phyloP scores from a whole-genome alignment of 2,888 invertebrate species.

The Gortyna flavago region DNA sequence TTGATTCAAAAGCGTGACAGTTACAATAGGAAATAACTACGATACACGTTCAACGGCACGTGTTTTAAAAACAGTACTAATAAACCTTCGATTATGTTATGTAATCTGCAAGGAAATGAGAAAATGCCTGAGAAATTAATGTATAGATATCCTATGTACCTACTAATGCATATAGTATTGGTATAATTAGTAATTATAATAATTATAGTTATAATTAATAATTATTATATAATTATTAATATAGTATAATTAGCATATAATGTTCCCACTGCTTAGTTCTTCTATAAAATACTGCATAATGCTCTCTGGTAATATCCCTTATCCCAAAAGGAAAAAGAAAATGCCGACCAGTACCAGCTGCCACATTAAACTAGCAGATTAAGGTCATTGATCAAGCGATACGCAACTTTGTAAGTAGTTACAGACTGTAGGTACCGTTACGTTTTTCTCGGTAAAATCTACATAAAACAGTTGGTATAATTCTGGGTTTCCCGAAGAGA shows the following conservation, averaged over 20 bases:
- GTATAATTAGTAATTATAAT: no score
- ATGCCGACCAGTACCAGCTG: neutral
- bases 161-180: no score
- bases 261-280: no score
- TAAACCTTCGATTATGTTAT: constrained; percentile 50
- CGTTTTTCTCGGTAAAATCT: constrained; percentile 13
- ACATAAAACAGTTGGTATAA: constrained; percentile 2
- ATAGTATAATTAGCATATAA: no score
- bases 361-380: constrained; percentile 1
- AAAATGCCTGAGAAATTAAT: constrained; percentile 34
- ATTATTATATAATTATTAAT: no score
- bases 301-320: neutral
- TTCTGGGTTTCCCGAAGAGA: constrained; percentile 12
- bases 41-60: constrained; percentile 27
- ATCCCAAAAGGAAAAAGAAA: constrained; percentile 10
- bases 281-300: neutral
- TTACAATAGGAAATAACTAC: constrained; percentile 35
- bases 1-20: constrained; percentile 29
- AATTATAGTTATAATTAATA: no score
- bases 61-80: constrained; percentile 47
- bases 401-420: constrained; percentile 2
- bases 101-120: constrained; percentile 44
- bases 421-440: constrained; percentile 5
- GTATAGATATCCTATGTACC: constrained; percentile 23
- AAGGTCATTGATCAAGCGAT: constrained; percentile 35